These are phyloP conservation scores for Lepeophtheirus salmonis DNA, from an alignment of 1,140 invertebrate species.

Conservation along the genomic window DNA sequence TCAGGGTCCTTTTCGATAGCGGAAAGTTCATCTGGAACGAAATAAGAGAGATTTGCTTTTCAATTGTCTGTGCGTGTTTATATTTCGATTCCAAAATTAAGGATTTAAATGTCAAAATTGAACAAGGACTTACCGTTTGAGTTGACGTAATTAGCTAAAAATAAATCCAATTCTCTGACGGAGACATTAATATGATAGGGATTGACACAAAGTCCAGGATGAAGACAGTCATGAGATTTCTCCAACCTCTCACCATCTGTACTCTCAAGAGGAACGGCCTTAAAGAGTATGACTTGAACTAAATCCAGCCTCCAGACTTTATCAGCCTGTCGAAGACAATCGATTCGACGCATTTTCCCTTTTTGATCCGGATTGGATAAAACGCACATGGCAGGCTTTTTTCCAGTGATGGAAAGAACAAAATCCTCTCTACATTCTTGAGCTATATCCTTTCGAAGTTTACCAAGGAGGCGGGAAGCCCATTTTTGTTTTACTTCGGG, in stretches of 20 bases:
- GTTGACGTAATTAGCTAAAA: constrained; percentile 97
- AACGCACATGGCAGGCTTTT: constrained; percentile 86
- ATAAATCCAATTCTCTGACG: constrained; percentile 90
- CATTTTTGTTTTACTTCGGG: constrained; percentile 98
- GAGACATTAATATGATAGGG: constrained; percentile 99
- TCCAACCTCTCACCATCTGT: constrained; percentile 95
- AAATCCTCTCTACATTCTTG: constrained; percentile 96
- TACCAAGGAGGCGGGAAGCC: constrained; percentile 89
- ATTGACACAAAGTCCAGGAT: constrained; percentile 94
- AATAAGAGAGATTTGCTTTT: neutral
- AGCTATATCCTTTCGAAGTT: constrained; percentile 94
- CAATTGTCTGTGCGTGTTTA: too few relatives aligned
- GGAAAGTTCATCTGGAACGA: neutral
- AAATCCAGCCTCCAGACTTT: constrained; percentile 98
- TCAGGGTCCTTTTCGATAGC: neutral
- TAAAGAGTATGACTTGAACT: constrained; percentile 99
- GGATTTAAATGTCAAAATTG: too few relatives aligned
- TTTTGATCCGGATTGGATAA: constrained; percentile 98
- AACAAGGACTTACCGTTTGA: constrained; percentile 79
- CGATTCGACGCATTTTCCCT: constrained; percentile 97
- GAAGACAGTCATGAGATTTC: constrained; percentile 86
- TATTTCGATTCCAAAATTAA: too few relatives aligned
- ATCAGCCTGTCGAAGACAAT: constrained; percentile 94
- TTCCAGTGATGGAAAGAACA: constrained; percentile 87
- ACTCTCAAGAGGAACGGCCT: constrained; percentile 94